Percentiles rank a stretch among this genome's conserved stretches.
Evolutionary conservation across 2,888 invertebrate species (phyloP).

Genomic region (Pyrrhia umbra): DNA sequence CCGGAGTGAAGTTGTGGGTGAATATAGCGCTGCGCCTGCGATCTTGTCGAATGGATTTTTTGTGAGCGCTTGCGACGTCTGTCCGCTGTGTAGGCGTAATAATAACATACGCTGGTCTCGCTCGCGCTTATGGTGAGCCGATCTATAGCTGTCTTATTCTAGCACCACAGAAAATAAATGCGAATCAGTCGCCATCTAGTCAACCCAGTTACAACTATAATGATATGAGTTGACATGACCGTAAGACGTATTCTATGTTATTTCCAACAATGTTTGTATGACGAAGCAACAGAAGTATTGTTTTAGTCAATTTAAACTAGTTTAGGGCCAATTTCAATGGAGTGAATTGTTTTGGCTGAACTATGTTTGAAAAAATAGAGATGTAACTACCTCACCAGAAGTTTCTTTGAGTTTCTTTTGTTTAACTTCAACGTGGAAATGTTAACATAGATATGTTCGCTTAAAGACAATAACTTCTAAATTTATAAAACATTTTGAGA

Average conservation of each 20-base stretch:
- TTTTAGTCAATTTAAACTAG: slow-evolving; percentile 11
- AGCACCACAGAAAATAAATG: slow-evolving; percentile 63
- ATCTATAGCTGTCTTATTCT: slow-evolving; percentile 67
- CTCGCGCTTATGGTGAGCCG: slow-evolving; percentile 70
- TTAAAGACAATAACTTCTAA: background rate
- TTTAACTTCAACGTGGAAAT: too few relatives aligned
- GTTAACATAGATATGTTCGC: background rate
- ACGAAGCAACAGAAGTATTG: slow-evolving; percentile 34
- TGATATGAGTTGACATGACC: slow-evolving; percentile 52
- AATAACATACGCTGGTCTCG: slow-evolving; percentile 81
- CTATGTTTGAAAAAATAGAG: background rate
- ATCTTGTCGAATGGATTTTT: slow-evolving; percentile 85
- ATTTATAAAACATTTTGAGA: background rate
- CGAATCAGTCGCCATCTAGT: slow-evolving; percentile 83
- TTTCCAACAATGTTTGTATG: slow-evolving; percentile 29
- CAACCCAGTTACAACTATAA: slow-evolving; percentile 72
- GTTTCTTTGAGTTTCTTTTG: background rate
- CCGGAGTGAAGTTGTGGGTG: slow-evolving; percentile 90
- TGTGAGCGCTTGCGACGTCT: slow-evolving; percentile 88
- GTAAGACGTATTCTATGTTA: slow-evolving; percentile 46
- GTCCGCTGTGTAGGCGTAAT: slow-evolving; percentile 87
- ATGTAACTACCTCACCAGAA: too few relatives aligned
- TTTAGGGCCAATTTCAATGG: background rate
- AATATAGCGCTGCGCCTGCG: slow-evolving; percentile 88
- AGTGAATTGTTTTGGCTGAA: background rate